Base-by-base conservation (phyloP, 2,113 vertebrate genomes). In the Eira barbara region DNA sequence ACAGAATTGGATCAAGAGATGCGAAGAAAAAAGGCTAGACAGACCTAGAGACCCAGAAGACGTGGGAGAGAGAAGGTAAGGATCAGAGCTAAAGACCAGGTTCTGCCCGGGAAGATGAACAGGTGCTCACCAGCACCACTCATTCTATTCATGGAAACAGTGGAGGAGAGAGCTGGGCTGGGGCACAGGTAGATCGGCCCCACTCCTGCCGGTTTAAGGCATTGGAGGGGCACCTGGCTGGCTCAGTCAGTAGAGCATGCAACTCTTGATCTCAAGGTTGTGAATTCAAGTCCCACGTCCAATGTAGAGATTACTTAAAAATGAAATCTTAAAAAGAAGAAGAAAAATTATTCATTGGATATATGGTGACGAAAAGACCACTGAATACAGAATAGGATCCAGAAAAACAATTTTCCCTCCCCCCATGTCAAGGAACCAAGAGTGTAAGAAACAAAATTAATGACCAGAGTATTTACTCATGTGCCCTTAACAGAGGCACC, bases 91-190 rank as follows among this genome's bases (percentile, higher is more conserved):
- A 23, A 49, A 49, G 61, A n/a, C 42, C 47, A 18, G 6, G 21
- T 21, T 63, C 10, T 47, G 36, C 17, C 57, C 36, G 7, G 9
- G 65, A 52, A 87, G n/a, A 23, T 25, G 10, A 59, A 11, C 4
- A 29, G 10, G 9, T 3, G 12, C 12, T 45, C 12, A 29, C 13
- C 13, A 29, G 13, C 55, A n/a, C 78, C 1, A 0, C 21, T 34
- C 29, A 83, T 29, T 79, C 45, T 21, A 42, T 29, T 52, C 45
- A 11, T 12, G 42, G 42, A 65, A 29, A 20, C 31, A n/a, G 83
- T 45, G 59, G 39, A 23, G 7, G 86, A 45, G 86, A 6, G 1
- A 34, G 49, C 34, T 27, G 13, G 31, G 23, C 25, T 1, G 8
- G 47, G 15, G 27, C 9, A 4, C 27, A 31, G 27, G 7, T 29